Evolutionary conservation across 1,140 invertebrate genomes (phyloP).

Genomic region (Vanessa tameamea): DNA sequence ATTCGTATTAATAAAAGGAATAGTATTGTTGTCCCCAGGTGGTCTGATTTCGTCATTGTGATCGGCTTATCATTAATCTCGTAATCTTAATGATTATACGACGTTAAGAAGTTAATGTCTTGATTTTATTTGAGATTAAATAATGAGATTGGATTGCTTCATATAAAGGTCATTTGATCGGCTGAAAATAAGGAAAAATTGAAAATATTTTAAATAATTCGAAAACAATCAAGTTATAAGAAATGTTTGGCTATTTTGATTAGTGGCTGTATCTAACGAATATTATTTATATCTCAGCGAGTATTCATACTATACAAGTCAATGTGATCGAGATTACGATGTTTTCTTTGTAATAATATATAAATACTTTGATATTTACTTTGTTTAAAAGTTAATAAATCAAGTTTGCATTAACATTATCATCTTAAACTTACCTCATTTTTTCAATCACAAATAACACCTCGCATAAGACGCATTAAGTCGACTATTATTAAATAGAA

Average conservation of each 20-base stretch:
- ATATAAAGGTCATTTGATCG: not conserved
- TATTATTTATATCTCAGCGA: no score
- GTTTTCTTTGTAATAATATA: no score
- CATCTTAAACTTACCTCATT: not conserved
- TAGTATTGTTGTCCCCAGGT: slow-evolving; percentile 35
- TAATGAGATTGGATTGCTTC: slow-evolving; percentile 15
- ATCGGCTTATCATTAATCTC: slow-evolving; percentile 35
- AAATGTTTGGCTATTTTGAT: no score
- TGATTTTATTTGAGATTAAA: not conserved
- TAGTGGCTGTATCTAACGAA: no score
- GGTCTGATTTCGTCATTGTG: slow-evolving; percentile 29
- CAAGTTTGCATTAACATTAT: no score
- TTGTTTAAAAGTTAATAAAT: no score
- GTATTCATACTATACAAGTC: no score
- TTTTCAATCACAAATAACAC: not conserved
- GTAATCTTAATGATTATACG: slow-evolving; percentile 21
- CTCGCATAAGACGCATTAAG: not conserved
- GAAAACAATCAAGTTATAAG: no score
- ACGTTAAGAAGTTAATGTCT: not conserved
- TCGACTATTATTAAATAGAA: not conserved
- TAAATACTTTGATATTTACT: no score
- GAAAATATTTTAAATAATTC: no score
- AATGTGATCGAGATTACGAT: no score
- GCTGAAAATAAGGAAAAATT: no score
- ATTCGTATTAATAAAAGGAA: slow-evolving; percentile 10